A percentile compares a stretch with the other conserved stretches of the same genome.
These are phyloP conservation scores for Acleris cristana DNA, from an alignment of 2,888 invertebrate genomes.

Conservation along the genomic window DNA sequence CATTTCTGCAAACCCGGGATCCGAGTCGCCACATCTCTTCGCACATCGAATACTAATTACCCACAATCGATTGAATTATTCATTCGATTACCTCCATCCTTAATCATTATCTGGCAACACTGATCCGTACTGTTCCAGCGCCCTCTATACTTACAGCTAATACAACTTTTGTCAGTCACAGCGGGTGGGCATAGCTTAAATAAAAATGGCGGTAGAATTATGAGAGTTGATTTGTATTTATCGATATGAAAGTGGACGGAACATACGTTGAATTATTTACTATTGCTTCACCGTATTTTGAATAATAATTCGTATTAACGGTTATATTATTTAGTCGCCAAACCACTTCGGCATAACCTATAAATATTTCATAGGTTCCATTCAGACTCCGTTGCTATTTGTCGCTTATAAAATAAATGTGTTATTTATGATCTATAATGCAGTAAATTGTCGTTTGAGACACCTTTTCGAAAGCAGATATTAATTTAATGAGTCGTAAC, in stretches of 20 bases:
- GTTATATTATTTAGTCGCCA: constrained; percentile 38
- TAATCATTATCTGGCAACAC: constrained; percentile 42
- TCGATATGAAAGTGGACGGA: constrained; percentile 44
- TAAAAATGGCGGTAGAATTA: constrained; percentile 7
- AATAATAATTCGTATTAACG: constrained; percentile 43
- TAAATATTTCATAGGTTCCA: constrained; percentile 49
- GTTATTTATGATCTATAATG: constrained; percentile 44
- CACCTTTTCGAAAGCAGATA: constrained; percentile 37
- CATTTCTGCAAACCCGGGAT: constrained; percentile 24
- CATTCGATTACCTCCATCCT: constrained; percentile 51
- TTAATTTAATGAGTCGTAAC: constrained; percentile 35
- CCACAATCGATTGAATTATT: constrained; percentile 57
- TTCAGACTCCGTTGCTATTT: constrained; percentile 51
- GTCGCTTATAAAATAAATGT: constrained; percentile 45
- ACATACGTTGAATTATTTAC: constrained; percentile 28
- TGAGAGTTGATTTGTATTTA: constrained; percentile 37
- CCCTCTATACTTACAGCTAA: constrained; percentile 35
- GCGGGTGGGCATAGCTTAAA: constrained; percentile 5
- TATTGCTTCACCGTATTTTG: constrained; percentile 13
- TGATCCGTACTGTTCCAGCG: constrained; percentile 40
- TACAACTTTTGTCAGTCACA: not conserved
- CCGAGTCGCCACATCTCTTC: constrained; percentile 47
- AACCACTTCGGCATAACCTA: constrained; percentile 35
- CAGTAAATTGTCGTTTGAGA: constrained; percentile 39
- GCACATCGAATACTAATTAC: constrained; percentile 58